These are phyloP conservation scores for Phortica magna DNA, from an alignment of 2,888 invertebrate species.

Conservation along the genomic window DNA sequence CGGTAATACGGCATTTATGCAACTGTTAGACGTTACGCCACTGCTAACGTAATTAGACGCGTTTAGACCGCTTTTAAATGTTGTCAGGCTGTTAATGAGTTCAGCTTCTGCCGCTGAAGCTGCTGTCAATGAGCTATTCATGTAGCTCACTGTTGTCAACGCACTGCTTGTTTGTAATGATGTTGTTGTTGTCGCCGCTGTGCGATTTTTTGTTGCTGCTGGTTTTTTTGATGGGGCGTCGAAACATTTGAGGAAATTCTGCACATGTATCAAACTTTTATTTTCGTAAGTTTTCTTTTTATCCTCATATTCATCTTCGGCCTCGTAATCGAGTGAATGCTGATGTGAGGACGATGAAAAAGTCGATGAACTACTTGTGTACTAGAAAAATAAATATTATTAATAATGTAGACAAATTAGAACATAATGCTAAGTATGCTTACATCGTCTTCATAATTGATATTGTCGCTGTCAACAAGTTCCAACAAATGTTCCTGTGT, in stretches of 20 bases:
- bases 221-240: constrained; percentile 48
- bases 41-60: not conserved
- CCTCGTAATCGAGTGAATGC: constrained; percentile 67
- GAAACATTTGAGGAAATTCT: constrained; percentile 74
- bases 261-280: constrained; percentile 69
- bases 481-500: not conserved
- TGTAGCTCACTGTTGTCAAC: not conserved
- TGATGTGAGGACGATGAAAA: constrained; percentile 62
- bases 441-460: constrained; percentile 54
- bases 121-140: not conserved
- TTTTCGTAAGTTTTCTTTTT: constrained; percentile 58
- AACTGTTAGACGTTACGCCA: not conserved
- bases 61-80: not conserved
- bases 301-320: constrained; percentile 70
- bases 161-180: not conserved
- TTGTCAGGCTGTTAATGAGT: not conserved
- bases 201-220: constrained; percentile 17
- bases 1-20: not conserved
- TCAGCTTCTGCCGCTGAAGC: not conserved
- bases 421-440: constrained; percentile 23
- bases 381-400: constrained; percentile 36
- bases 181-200: not conserved
- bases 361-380: constrained; percentile 59
- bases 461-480: not conserved
- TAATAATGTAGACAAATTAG: not conserved